phyloP scores from a whole-genome alignment of 2,888 invertebrate species.

The Eilema sororculum region DNA sequence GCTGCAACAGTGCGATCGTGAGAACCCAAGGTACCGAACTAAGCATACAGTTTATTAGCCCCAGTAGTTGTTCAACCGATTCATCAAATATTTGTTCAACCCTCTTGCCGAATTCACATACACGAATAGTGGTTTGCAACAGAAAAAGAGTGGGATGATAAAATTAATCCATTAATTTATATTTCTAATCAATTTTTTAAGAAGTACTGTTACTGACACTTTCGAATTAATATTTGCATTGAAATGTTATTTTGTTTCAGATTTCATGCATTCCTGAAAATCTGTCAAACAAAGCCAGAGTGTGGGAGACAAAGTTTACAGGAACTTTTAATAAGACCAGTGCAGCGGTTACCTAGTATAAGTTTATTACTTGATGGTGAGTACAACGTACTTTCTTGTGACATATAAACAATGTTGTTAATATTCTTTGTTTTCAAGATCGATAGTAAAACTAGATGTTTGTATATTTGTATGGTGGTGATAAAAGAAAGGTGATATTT shows the following conservation, averaged over 20 bases:
- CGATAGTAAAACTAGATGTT: slow-evolving; percentile 23
- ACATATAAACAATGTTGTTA: neutral
- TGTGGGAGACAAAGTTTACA: slow-evolving; percentile 98
- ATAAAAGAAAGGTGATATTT: slow-evolving; percentile 24
- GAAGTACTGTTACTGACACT: too few relatives aligned
- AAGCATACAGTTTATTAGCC: too few relatives aligned
- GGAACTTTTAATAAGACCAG: slow-evolving; percentile 98
- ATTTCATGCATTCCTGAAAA: slow-evolving; percentile 99
- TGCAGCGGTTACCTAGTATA: slow-evolving; percentile 98
- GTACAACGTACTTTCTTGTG: slow-evolving; percentile 48
- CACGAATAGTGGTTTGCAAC: too few relatives aligned
- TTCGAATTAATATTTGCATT: too few relatives aligned
- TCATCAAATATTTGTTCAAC: too few relatives aligned
- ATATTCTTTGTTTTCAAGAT: slow-evolving; percentile 3
- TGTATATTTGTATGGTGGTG: slow-evolving; percentile 29
- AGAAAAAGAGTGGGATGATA: too few relatives aligned
- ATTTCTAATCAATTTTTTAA: too few relatives aligned
- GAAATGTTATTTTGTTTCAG: slow-evolving; percentile 62
- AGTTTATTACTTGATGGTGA: slow-evolving; percentile 96
- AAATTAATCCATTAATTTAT: too few relatives aligned
- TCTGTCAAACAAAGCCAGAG: slow-evolving; percentile 97
- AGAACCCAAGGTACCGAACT: slow-evolving; percentile 90
- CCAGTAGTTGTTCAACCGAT: too few relatives aligned
- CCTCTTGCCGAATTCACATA: too few relatives aligned
- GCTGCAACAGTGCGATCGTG: slow-evolving; percentile 95